Evolutionary conservation across 2,888 invertebrate species (phyloP).

Genomic region (Chaetogeoica ovagalla): DNA sequence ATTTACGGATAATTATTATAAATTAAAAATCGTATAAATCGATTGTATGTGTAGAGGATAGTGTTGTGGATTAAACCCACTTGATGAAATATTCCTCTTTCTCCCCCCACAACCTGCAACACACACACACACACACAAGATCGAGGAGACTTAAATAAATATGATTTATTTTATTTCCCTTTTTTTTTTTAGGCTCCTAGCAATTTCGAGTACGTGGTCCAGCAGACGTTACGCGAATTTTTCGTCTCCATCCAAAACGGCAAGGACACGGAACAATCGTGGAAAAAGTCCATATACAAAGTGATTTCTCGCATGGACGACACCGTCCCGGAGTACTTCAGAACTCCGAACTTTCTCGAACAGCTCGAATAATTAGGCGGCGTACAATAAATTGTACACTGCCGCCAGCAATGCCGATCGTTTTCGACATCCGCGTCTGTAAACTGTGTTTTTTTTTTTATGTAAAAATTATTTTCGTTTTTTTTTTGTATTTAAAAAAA

Average conservation of each 20-base stretch:
- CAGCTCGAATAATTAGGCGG: conserved; percentile 79
- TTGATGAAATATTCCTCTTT: no score
- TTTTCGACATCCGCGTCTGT: conserved; percentile 44
- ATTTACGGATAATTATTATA: no score
- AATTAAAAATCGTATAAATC: no score
- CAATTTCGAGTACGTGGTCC: conserved; percentile 95
- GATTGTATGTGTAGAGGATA: no score
- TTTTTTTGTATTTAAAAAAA: conserved; percentile 19
- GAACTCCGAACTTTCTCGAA: conserved; percentile 98
- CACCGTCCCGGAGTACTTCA: conserved; percentile 98
- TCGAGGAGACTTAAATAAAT: no score
- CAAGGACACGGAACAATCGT: conserved; percentile 97
- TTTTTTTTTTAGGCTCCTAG: conserved; percentile 80
- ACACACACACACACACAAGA: no score
- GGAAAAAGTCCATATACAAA: conserved; percentile 99
- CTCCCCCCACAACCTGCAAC: no score
- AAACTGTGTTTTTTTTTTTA: conserved; percentile 50
- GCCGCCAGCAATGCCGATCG: no score
- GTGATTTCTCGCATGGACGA: conserved; percentile 99
- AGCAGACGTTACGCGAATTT: conserved; percentile 97
- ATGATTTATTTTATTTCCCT: no score
- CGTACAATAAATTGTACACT: conserved; percentile 5
- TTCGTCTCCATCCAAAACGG: conserved; percentile 96
- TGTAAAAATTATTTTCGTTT: conserved; percentile 54
- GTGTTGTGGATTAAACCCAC: no score